These are phyloP conservation scores for Heliopora coerulea DNA, from an alignment of 92 coral and sea anemone genomes.

Conservation along the genomic window DNA sequence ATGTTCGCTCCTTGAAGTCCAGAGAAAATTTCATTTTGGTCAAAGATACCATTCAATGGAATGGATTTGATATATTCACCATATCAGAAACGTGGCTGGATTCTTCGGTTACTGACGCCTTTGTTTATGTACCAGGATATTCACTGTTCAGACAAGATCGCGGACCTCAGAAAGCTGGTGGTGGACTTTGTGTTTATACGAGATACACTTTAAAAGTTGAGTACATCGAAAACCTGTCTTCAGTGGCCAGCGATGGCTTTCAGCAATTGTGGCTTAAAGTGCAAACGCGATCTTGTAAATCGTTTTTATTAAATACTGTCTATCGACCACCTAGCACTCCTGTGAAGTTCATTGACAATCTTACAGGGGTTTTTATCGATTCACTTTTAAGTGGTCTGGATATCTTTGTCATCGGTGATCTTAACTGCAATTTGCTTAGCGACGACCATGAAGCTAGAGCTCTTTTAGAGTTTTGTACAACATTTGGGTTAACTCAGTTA, in stretches of 20 bases:
- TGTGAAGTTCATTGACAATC: no score
- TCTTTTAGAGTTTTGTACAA: no score
- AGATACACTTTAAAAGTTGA: not conserved
- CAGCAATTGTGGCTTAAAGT: slow-evolving; percentile 17
- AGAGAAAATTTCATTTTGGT: slow-evolving; percentile 21
- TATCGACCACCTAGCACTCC: slow-evolving; percentile 33
- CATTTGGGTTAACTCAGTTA: no score
- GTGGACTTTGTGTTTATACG: slow-evolving; percentile 6
- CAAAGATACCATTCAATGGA: not conserved
- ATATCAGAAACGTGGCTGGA: slow-evolving; percentile 8
- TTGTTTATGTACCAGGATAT: not conserved
- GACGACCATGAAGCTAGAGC: no score
- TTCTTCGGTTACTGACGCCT: not conserved
- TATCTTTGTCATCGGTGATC: no score
- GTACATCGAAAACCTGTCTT: not conserved
- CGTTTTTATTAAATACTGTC: not conserved
- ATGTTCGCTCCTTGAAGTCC: slow-evolving; percentile 27
- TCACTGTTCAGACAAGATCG: not conserved
- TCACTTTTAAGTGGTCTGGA: no score
- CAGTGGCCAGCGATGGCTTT: not conserved
- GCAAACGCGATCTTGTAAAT: not conserved
- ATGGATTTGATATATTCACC: slow-evolving; percentile 13
- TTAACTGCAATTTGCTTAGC: no score
- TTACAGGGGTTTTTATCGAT: no score
- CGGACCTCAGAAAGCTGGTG: slow-evolving; percentile 11